Evolutionary conservation across 1,140 invertebrate genomes (phyloP).

Genomic region (Branchinecta lindahli): DNA sequence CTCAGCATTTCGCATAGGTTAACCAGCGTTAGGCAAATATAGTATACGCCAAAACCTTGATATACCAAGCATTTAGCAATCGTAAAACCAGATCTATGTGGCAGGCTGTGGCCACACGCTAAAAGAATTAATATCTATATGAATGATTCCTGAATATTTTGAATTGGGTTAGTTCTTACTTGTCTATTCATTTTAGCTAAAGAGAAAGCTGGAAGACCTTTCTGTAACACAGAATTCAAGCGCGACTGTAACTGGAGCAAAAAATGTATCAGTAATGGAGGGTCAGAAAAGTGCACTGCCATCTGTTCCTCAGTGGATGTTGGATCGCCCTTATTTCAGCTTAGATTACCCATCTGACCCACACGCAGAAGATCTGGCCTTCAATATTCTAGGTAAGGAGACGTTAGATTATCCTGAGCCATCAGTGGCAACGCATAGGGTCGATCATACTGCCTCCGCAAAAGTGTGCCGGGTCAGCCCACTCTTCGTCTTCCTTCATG

Average conservation of each 20-base stretch:
- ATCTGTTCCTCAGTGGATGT: background rate
- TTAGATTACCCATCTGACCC: background rate
- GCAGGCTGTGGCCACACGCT: no score
- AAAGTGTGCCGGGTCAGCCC: background rate
- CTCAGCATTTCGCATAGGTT: no score
- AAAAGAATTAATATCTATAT: no score
- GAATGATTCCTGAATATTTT: no score
- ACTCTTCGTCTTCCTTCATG: background rate
- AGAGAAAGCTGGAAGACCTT: slow-evolving; percentile 6
- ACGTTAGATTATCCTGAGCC: background rate
- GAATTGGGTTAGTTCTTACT: no score
- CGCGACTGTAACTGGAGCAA: background rate
- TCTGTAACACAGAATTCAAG: background rate
- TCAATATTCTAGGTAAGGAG: background rate
- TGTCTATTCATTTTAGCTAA: background rate
- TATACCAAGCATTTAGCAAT: no score
- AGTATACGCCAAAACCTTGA: no score
- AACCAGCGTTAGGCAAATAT: no score
- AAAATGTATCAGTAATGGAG: background rate
- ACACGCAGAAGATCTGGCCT: background rate
- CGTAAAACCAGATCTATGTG: no score
- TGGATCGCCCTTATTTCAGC: background rate
- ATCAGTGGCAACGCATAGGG: background rate
- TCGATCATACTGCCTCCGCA: no score
- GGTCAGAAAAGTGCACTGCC: background rate